phyloP scores from a whole-genome alignment of 2,888 invertebrate genomes.

The Andrena fulva region DNA sequence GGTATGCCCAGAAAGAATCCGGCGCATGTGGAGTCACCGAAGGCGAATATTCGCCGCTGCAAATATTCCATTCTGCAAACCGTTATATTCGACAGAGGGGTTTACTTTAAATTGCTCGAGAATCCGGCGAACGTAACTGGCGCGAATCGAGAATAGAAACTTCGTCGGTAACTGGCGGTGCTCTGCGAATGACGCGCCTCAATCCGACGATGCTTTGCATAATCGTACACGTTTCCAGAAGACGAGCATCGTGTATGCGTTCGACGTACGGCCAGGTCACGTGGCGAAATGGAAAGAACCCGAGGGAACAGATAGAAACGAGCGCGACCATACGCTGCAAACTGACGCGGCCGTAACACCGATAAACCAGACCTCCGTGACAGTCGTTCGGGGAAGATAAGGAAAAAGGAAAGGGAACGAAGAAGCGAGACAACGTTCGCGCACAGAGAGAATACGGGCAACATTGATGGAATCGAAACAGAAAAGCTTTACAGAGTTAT shows the following conservation, averaged over 20 bases:
- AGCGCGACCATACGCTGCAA: conserved; percentile 12
- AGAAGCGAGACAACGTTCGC: conserved; percentile 1
- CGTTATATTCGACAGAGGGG: not conserved
- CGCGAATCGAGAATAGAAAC: conserved; percentile 12
- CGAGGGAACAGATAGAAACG: conserved; percentile 32
- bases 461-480: conserved; percentile 2
- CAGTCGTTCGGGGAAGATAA: conserved; percentile 32
- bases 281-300: conserved; percentile 33
- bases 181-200: conserved; percentile 20
- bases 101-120: conserved; percentile 4
- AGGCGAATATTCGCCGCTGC: no score
- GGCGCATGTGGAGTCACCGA: no score
- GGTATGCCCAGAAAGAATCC: no score
- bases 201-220: conserved; percentile 18
- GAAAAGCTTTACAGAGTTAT: not conserved
- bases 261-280: not conserved
- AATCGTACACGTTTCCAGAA: conserved; percentile 6
- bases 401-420: not conserved
- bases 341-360: conserved; percentile 31
- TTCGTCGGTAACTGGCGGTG: conserved; percentile 8
- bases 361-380: conserved; percentile 44
- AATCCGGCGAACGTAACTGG: conserved; percentile 3
- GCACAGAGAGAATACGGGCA: conserved; percentile 1
- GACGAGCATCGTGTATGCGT: conserved; percentile 6
- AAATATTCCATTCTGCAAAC: not conserved